Percentiles rank a stretch among this genome's conserved stretches.
These are phyloP conservation scores for Hafferia zeledoni DNA, from an alignment of 2,797 vertebrate species.

Conservation along the genomic window DNA sequence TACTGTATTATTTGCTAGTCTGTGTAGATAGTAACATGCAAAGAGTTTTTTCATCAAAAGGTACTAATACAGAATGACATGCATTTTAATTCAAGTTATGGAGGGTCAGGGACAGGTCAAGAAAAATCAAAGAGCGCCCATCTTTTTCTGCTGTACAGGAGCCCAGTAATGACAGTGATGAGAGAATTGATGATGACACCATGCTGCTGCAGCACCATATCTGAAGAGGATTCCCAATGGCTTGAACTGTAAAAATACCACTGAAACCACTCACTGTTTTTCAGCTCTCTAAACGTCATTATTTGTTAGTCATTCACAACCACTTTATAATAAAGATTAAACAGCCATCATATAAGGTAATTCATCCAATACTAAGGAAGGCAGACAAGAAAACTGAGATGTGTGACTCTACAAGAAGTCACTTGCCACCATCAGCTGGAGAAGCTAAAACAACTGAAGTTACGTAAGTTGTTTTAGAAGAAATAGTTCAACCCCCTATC, in stretches of 20 bases:
- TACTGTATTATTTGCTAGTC: not conserved
- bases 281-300: not conserved
- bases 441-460: not conserved
- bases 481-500: not conserved
- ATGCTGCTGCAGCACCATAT: rapidly evolving
- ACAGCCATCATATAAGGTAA: not conserved
- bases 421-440: not conserved
- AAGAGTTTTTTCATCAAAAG: not conserved
- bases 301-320: not conserved
- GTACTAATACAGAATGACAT: not conserved
- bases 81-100: not conserved
- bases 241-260: not conserved
- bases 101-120: not conserved
- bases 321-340: not conserved
- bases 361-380: not conserved
- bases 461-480: not conserved
- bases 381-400: not conserved
- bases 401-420: not conserved
- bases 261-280: not conserved
- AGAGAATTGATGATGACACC: rapidly evolving
- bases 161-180: not conserved
- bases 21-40: not conserved
- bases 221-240: not conserved
- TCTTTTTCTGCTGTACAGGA: not conserved
- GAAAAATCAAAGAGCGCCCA: not conserved